Conservation (phyloP, 2,113 vertebrate genomes). For the Lagopus leucura region DNA sequence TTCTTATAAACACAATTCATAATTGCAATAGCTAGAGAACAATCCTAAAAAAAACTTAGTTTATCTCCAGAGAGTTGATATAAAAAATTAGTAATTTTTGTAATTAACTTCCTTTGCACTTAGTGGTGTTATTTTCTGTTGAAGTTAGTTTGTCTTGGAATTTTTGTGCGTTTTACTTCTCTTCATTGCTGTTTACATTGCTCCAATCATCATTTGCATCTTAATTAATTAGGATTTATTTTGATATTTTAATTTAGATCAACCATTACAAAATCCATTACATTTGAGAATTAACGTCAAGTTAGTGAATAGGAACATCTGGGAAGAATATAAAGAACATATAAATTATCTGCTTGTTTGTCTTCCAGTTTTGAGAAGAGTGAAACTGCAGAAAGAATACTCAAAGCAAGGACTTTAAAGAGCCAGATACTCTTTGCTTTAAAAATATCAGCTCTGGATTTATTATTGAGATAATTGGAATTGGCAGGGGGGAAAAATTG, state of each 20-base stretch:
- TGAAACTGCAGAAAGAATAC: neutral
- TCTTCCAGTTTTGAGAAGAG: neutral
- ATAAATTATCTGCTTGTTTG: constrained; percentile 7
- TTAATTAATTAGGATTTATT: constrained; percentile 16
- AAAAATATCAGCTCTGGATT: neutral
- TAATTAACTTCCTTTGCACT: neutral
- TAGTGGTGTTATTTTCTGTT: neutral
- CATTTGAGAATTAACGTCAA: neutral
- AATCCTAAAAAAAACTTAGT: neutral
- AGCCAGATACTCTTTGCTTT: neutral
- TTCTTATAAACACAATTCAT: neutral
- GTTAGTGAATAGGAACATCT: constrained; percentile 23
- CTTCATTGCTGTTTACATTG: neutral
- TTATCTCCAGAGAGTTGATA: neutral
- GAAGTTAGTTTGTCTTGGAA: neutral
- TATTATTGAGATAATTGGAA: neutral
- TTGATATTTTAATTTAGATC: neutral
- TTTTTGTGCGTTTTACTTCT: neutral
- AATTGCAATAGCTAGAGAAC: neutral
- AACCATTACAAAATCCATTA: constrained; percentile 23
- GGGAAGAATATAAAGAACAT: neutral
- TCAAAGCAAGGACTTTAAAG: neutral
- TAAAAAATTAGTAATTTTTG: neutral
- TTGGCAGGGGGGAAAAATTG: neutral
- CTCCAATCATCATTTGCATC: neutral